Conservation (phyloP, 2,888 invertebrate species). For the Autographa gamma region DNA sequence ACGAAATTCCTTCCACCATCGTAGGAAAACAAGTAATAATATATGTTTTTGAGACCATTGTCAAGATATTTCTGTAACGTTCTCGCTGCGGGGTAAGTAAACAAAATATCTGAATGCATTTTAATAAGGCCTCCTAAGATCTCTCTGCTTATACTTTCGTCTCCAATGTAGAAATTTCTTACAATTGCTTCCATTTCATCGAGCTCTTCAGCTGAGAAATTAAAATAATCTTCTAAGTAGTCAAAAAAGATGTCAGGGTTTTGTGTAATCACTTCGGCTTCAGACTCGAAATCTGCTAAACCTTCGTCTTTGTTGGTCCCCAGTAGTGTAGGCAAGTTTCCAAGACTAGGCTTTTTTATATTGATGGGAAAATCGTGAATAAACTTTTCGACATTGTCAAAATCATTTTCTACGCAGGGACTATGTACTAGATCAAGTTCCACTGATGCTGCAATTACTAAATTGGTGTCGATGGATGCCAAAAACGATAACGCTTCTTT, state of each 20-base stretch:
- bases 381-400: conserved; percentile 61
- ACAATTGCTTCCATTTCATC: conserved; percentile 60
- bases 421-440: conserved; percentile 53
- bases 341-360: conserved; percentile 45
- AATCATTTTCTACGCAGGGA: conserved; percentile 69
- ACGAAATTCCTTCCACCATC: conserved; percentile 69
- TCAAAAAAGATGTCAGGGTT: conserved; percentile 48
- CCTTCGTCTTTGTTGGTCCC: conserved; percentile 66
- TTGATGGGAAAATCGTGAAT: conserved; percentile 64
- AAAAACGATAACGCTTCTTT: conserved; percentile 69
- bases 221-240: conserved; percentile 52
- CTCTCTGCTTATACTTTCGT: conserved; percentile 52
- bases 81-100: conserved; percentile 61
- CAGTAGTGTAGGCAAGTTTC: conserved; percentile 60
- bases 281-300: conserved; percentile 33
- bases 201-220: conserved; percentile 55
- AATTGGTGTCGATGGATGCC: conserved; percentile 57
- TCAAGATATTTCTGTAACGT: conserved; percentile 65
- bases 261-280: conserved; percentile 39
- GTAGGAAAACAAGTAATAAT: conserved; percentile 72
- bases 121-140: conserved; percentile 58
- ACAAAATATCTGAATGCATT: conserved; percentile 69
- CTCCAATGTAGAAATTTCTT: conserved; percentile 73
- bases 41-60: conserved; percentile 62
- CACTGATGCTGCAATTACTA: conserved; percentile 64